Evolutionary conservation across 2,888 invertebrate species (phyloP), one percentile per base, ranked within the genome.

Genomic region (Hemaris fuciformis): DNA sequence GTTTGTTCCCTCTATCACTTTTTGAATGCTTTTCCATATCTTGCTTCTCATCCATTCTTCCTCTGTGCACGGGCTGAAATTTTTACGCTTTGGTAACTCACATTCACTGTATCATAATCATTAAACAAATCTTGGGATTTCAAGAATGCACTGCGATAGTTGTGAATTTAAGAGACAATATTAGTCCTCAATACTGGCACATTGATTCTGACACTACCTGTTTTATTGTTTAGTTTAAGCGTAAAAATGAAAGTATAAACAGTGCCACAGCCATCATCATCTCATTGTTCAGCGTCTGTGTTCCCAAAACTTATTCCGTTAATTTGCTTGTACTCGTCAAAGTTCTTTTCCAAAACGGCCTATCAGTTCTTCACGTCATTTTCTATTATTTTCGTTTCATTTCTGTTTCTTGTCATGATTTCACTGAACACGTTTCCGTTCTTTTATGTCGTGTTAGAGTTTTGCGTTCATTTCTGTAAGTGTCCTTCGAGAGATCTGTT

Each of bases 401-500:
- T 85, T 86, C 77, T 84, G 82, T 83, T 74, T 84, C 79, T 85
- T 79, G 81, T 83, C 86, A 87, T 87, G 82, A 75, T 82, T 85
- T 83, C 88, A 89, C 83, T 80, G 71, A 77, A 83, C 81, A 83
- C 82, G 64, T 67, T 79, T 75, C 83, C 72, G 70, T 77, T 82
- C 84, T 64, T 72, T 72, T 69, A 69, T 81, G 79, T 75, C 70
- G 75, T 74, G 82, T 72, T 78, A 53, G 69, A 75, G 72, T 73
- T 79, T 81, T 80, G 68, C 68, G 75, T 84, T 83, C 79, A 75
- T 87, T 88, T 87, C 79, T 87, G 88, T 89, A 82, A 84, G 82
- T 89, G 84, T 88, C 91, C 92, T 93, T 93, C 93, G 93, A 93
- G 93, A 93, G 93, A 93, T 93, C 93, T 87, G 88, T 90, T 90